Percentiles rank a stretch among this genome's conserved stretches.
Evolutionary conservation across 2,888 invertebrate genomes (phyloP).

Genomic region (Hirtodrosophila trivittata): DNA sequence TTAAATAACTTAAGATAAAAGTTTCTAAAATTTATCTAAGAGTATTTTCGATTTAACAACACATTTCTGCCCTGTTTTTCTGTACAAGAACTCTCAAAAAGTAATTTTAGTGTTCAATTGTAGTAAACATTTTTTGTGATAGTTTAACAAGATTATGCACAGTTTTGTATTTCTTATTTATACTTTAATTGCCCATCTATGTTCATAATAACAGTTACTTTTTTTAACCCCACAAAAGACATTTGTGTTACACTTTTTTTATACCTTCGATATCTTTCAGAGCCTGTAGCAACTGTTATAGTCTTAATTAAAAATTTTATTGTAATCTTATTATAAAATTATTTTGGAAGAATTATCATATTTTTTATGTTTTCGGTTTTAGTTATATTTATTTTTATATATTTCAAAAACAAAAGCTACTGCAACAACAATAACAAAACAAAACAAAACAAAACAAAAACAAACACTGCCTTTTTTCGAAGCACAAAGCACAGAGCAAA

Average conservation of each 20-base stretch:
- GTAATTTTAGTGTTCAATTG: conserved; percentile 61
- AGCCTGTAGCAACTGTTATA: conserved; percentile 68
- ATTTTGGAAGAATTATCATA: conserved; percentile 31
- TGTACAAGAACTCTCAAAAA: conserved; percentile 29
- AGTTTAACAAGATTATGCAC: conserved; percentile 48
- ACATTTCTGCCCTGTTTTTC: conserved; percentile 35
- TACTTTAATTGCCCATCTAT: background rate
- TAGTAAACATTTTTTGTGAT: conserved; percentile 64
- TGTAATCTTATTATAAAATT: too few species aligned
- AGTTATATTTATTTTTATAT: conserved; percentile 23
- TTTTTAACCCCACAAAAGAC: conserved; percentile 46
- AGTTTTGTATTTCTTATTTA: conserved; percentile 24
- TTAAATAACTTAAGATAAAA: too few species aligned
- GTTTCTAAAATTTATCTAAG: background rate
- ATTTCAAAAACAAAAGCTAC: conserved; percentile 31
- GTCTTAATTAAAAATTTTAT: conserved; percentile 40
- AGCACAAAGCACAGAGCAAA: conserved; percentile 39
- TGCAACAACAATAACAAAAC: conserved; percentile 51
- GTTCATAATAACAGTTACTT: too few species aligned
- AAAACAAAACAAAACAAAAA: conserved; percentile 37
- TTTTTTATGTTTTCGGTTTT: conserved; percentile 28
- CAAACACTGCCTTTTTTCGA: conserved; percentile 71
- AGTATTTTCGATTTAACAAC: background rate
- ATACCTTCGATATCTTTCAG: conserved; percentile 44
- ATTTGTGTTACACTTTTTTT: background rate